A percentile compares a stretch with the other conserved stretches of the same genome.
These are phyloP conservation scores for Eutolmus rufibarbis DNA, from an alignment of 2,888 invertebrate species.

Conservation along the genomic window DNA sequence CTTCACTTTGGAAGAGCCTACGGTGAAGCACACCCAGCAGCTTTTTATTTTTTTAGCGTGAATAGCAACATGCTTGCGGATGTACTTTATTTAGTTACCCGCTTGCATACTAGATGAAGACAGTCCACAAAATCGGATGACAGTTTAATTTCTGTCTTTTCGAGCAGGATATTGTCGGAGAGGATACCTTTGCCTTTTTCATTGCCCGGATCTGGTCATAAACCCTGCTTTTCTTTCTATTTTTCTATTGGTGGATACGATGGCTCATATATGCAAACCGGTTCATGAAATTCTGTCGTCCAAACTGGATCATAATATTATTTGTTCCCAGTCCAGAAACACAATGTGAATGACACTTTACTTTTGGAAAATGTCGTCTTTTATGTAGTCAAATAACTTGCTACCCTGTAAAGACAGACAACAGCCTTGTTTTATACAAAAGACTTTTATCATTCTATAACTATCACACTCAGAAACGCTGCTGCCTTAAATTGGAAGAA, in stretches of 20 bases:
- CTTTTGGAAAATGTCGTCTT: not conserved
- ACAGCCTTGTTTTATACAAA: too few relatives aligned
- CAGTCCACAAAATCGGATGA: not conserved
- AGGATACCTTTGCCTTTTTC: not conserved
- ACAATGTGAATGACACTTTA: not conserved
- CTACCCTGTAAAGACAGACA: too few relatives aligned
- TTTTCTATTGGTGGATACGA: not conserved
- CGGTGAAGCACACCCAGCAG: not conserved
- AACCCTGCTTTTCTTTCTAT: not conserved
- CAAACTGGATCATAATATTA: not conserved
- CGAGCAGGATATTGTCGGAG: not conserved
- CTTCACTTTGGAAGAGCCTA: not conserved
- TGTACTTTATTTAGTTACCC: not conserved
- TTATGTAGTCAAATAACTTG: not conserved
- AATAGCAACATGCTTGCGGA: not conserved
- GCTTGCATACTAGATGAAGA: not conserved
- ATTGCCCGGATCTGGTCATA: not conserved
- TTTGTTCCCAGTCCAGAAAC: not conserved
- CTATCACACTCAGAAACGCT: too few relatives aligned
- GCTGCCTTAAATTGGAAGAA: too few relatives aligned
- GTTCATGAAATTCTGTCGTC: not conserved
- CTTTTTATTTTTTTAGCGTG: not conserved
- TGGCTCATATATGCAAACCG: not conserved
- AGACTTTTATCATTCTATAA: too few relatives aligned
- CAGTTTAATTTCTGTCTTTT: constrained; percentile 11